Percentiles rank a stretch among this genome's conserved stretches.
phyloP scores from a whole-genome alignment of 2,113 vertebrate species.

The Bolborhynchus lineola region DNA sequence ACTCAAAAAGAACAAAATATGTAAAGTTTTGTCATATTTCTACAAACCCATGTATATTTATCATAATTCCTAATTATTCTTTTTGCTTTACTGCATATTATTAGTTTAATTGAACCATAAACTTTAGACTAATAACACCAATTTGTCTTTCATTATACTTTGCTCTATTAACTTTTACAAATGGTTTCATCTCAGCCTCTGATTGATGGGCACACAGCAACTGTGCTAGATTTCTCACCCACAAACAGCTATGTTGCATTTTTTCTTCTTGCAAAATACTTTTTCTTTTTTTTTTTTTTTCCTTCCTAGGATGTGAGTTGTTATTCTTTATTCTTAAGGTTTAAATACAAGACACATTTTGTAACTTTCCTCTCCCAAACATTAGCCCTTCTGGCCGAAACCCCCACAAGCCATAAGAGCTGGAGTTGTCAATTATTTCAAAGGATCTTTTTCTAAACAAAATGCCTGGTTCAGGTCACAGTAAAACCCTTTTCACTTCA shows the following conservation, averaged over 20 bases:
- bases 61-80: constrained; percentile 55
- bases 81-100: constrained; percentile 52
- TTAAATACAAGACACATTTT: background rate
- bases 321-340: background rate
- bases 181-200: background rate
- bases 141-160: constrained; percentile 64
- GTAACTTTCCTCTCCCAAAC: background rate
- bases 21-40: constrained; percentile 8
- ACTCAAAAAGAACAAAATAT: background rate
- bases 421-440: background rate
- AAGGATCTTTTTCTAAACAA: background rate
- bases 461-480: background rate
- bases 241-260: background rate
- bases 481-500: background rate
- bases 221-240: background rate
- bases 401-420: background rate
- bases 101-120: constrained; percentile 50
- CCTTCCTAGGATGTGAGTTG: background rate
- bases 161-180: constrained; percentile 62
- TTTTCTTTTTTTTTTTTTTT: background rate
- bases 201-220: constrained; percentile 23
- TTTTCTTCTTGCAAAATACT: background rate
- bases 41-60: constrained; percentile 31
- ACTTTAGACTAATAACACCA: constrained; percentile 41
- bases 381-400: background rate